A percentile compares a stretch with the other conserved stretches of the same genome.
These are phyloP conservation scores for Drosophila helvetica DNA, from an alignment of 2,888 invertebrate species.

Conservation along the genomic window DNA sequence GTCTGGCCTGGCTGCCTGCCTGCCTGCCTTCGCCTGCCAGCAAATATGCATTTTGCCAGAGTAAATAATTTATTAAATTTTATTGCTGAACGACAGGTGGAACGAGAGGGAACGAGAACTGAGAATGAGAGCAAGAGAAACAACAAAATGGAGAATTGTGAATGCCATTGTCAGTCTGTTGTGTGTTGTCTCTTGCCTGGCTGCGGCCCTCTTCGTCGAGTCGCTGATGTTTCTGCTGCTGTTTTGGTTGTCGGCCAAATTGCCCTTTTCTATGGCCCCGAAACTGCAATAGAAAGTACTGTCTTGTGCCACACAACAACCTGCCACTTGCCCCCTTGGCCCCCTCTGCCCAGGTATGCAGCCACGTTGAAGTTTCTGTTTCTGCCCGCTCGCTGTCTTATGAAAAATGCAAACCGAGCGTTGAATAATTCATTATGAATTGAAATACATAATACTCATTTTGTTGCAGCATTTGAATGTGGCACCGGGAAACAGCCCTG, in stretches of 20 bases:
- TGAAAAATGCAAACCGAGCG: constrained; percentile 73
- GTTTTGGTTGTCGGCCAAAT: constrained; percentile 45
- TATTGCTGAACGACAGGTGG: constrained; percentile 62
- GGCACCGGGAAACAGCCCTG: constrained; percentile 36
- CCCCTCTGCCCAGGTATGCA: constrained; percentile 18
- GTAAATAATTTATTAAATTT: constrained; percentile 79
- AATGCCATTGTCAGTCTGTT: constrained; percentile 65
- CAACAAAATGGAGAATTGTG: constrained; percentile 50
- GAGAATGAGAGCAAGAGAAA: constrained; percentile 21
- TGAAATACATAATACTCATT: constrained; percentile 80
- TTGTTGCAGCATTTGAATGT: constrained; percentile 66
- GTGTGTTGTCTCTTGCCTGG: constrained; percentile 40
- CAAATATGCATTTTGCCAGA: constrained; percentile 65
- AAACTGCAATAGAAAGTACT: constrained; percentile 1
- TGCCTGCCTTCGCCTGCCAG: constrained; percentile 18
- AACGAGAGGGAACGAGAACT: constrained; percentile 15
- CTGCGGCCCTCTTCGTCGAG: not conserved
- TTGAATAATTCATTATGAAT: constrained; percentile 80
- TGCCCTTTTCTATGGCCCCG: constrained; percentile 34
- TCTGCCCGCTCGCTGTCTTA: constrained; percentile 52
- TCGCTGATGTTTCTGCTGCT: constrained; percentile 37
- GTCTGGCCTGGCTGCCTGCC: not conserved
- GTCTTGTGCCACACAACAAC: constrained; percentile 10
- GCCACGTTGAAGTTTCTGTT: constrained; percentile 38
- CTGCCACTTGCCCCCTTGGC: not conserved